Evolutionary conservation across 2,113 vertebrate species (phyloP).

Genomic region (Lucifuga dentata): DNA sequence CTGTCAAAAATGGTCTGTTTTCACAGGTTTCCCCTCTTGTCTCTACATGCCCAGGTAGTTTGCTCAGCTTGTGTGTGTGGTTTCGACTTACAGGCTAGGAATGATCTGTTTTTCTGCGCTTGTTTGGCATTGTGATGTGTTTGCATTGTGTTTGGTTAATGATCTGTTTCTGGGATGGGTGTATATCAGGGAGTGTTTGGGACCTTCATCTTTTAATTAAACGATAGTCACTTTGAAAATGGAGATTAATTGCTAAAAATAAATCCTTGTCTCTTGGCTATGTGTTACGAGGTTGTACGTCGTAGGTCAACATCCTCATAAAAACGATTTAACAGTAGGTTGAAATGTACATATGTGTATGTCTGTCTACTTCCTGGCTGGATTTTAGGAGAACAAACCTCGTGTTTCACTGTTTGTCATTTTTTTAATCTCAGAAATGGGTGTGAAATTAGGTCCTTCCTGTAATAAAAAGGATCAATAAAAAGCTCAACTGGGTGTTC

Average conservation of each 20-base stretch:
- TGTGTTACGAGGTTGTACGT: slow-evolving; percentile 5
- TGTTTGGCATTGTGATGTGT: slow-evolving; percentile 11
- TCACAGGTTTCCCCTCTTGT: slow-evolving; percentile 45
- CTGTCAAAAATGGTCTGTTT: slow-evolving; percentile 11
- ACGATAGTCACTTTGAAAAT: neutral
- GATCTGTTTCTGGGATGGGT: slow-evolving; percentile 3
- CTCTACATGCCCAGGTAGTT: slow-evolving; percentile 58
- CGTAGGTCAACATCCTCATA: slow-evolving; percentile 6
- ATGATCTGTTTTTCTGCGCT: slow-evolving; percentile 46
- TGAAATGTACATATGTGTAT: no score
- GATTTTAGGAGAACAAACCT: neutral
- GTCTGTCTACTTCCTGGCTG: neutral
- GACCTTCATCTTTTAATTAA: slow-evolving; percentile 17
- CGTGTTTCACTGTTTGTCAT: neutral
- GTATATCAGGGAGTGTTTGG: neutral
- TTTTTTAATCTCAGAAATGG: neutral
- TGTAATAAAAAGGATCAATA: slow-evolving; percentile 38
- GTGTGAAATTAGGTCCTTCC: slow-evolving; percentile 10
- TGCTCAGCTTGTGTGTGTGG: slow-evolving; percentile 31
- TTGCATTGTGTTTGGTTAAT: slow-evolving; percentile 11
- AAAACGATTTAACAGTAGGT: slow-evolving; percentile 4
- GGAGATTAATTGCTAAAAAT: slow-evolving; percentile 3
- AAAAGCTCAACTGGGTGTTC: slow-evolving; percentile 37
- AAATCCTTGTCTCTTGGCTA: neutral
- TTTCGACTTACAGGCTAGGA: slow-evolving; percentile 67